A percentile compares a stretch with the other conserved stretches of the same genome.
Evolutionary conservation across 2,797 vertebrate species (phyloP).

Genomic region (Crenuchus spilurus): DNA sequence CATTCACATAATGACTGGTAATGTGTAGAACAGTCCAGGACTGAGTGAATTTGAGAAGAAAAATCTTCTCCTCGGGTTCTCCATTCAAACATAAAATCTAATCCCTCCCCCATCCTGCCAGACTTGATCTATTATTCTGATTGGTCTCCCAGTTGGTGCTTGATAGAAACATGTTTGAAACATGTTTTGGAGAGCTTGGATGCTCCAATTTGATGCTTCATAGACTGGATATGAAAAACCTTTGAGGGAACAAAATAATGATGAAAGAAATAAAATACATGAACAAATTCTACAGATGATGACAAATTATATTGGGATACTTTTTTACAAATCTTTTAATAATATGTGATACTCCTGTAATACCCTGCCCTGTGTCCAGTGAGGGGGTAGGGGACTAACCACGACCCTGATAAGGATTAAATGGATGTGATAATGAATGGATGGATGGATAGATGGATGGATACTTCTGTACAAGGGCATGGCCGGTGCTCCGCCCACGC

Average conservation of each 20-base stretch:
- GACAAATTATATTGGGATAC: no score
- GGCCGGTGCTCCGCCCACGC: no score
- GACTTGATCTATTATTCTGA: constrained; percentile 51
- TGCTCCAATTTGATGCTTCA: background rate
- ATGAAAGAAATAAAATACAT: background rate
- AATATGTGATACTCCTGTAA: no score
- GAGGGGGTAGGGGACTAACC: no score
- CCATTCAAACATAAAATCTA: constrained; percentile 4
- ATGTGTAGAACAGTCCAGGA: background rate
- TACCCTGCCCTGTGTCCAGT: no score
- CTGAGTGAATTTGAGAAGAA: background rate
- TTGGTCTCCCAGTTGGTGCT: constrained; percentile 32
- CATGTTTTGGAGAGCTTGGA: constrained; percentile 28
- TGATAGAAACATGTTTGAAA: constrained; percentile 36
- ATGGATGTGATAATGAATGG: no score
- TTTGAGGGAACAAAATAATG: background rate
- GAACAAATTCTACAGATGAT: background rate
- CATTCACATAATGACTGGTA: background rate
- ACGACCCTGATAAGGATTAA: no score
- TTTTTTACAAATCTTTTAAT: no score
- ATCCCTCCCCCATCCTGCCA: constrained; percentile 24
- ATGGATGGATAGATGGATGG: no score
- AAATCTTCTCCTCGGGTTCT: constrained; percentile 13
- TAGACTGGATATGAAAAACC: constrained; percentile 19
- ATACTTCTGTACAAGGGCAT: no score